These are phyloP conservation scores for Saccostrea cuccullata DNA, from an alignment of 1,140 invertebrate species.

Conservation along the genomic window DNA sequence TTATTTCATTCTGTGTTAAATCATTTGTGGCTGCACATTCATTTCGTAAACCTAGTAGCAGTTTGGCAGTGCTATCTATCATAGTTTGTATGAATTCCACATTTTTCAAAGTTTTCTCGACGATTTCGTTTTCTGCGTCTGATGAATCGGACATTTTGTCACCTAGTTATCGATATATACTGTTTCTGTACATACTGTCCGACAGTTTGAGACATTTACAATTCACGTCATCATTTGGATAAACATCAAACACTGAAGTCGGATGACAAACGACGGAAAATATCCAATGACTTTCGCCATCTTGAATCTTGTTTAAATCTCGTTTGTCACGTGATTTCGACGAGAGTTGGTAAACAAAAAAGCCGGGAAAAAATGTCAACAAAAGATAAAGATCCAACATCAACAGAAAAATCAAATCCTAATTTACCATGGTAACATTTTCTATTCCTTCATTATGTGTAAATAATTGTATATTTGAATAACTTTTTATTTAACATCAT, in stretches of 20 bases:
- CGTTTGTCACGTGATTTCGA: conserved; percentile 48
- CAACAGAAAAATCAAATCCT: conserved; percentile 41
- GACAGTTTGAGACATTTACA: conserved; percentile 35
- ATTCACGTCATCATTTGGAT: conserved; percentile 28
- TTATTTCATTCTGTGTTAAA: conserved; percentile 96
- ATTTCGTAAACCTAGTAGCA: conserved; percentile 93
- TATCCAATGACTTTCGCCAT: conserved; percentile 57
- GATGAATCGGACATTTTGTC: conserved; percentile 70
- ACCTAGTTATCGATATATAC: conserved; percentile 55
- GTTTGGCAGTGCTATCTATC: conserved; percentile 95
- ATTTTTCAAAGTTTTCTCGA: conserved; percentile 74
- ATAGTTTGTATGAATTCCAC: conserved; percentile 87
- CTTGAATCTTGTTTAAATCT: conserved; percentile 55
- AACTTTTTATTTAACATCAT: no score
- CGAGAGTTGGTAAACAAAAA: conserved; percentile 49
- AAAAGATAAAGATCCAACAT: conserved; percentile 22
- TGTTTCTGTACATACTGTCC: conserved; percentile 57
- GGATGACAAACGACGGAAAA: conserved; percentile 41
- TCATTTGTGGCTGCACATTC: conserved; percentile 94
- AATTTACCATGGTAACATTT: conserved; percentile 65
- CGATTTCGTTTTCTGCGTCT: conserved; percentile 69
- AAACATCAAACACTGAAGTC: conserved; percentile 14
- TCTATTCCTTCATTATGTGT: background rate
- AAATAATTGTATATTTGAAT: no score
- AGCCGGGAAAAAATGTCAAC: conserved; percentile 54